Base-by-base conservation (phyloP, 2,888 invertebrate genomes). In the Azorinus chamasolen region DNA sequence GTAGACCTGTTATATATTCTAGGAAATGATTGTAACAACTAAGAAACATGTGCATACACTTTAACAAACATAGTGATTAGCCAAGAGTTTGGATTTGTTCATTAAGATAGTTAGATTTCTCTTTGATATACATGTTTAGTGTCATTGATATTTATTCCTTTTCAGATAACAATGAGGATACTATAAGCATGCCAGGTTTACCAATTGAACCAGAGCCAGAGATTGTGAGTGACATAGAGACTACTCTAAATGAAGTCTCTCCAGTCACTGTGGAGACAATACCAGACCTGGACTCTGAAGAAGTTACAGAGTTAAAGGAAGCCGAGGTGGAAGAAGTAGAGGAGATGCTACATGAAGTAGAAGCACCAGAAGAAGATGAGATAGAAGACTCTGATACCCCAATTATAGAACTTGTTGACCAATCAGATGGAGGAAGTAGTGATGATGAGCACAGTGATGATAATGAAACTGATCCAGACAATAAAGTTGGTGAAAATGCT, bases 361-460 rank as follows among this genome's bases (percentile, higher is more conserved):
- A 84, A 59, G 83, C 84, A 18, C 83, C 83, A 16, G 83, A 81
- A 16, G 84, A 83, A 50, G 86, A 86, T 57, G 63, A 75, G 14
- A 43, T 84, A 58, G 80, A 82, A 59, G 86, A 86, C 53, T 39
- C 37, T 10, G 83, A 84, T 10, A 70, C 80, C 43, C 83, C 80
- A 18, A 62, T 39, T 27, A 45, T 63, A 58, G 22, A 57, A 2
- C 20, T 75, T 24, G 61, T 70, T 18, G 63, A 66, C 39, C 39
- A 50, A n/a, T 32, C 66, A n/a, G 71, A 72, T 61, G 68, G 65
- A 43, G 64, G 55, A 18, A n/a, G 71, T 72, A 58, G 57, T 46
- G 62, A 73, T 45, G 69, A 69, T 43, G 61, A 74, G 5, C 59
- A 58, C 10, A 48, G 62, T 48, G 57, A 65, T 27, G 51, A 59